These are phyloP conservation scores for Pterophyllum scalare DNA, from an alignment of 2,113 vertebrate genomes.

Conservation along the genomic window DNA sequence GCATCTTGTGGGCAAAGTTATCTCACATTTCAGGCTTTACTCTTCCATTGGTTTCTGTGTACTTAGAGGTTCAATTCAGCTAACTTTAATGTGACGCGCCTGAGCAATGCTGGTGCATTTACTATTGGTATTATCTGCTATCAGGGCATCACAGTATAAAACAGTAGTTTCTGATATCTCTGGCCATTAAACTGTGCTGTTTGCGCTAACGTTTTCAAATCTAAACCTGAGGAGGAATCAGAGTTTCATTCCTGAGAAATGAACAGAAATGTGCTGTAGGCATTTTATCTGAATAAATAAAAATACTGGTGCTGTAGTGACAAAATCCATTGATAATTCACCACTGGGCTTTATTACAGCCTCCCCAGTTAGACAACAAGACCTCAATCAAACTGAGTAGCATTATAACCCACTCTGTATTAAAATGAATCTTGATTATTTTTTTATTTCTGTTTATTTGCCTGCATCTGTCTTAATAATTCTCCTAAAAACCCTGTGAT, in stretches of 20 bases:
- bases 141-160: slow-evolving; percentile 2
- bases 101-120: neutral
- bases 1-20: neutral
- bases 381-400: neutral
- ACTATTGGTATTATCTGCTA: slow-evolving; percentile 4
- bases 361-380: neutral
- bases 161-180: neutral
- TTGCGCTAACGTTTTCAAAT: neutral
- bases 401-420: neutral
- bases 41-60: neutral
- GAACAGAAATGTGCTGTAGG: neutral
- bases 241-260: neutral
- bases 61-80: neutral
- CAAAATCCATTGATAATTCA: neutral
- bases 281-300: slow-evolving; percentile 8
- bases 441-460: neutral
- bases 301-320: neutral
- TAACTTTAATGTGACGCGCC: neutral
- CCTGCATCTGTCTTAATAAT: neutral
- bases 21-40: neutral
- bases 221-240: neutral
- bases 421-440: slow-evolving; percentile 4
- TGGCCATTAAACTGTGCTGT: neutral
- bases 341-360: neutral
- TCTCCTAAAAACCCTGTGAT: neutral